Evolutionary conservation across 2,113 vertebrate species (phyloP).

Genomic region (Pituophis catenifer): DNA sequence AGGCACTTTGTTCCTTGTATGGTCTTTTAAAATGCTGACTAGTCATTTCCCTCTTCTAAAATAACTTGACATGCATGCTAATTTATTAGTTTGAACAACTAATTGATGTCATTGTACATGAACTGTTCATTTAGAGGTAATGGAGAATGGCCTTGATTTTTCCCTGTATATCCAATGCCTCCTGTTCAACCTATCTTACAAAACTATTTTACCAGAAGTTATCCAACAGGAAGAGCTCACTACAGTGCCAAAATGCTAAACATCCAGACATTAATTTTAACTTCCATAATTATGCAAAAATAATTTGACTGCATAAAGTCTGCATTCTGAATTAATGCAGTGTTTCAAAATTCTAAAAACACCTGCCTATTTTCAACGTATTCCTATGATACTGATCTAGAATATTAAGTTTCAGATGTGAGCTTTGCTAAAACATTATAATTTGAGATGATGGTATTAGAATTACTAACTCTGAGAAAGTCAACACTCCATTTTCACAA

Average conservation of each 20-base stretch:
- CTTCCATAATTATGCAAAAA: conserved; percentile 13
- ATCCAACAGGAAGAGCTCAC: neutral
- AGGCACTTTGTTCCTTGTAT: neutral
- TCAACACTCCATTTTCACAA: neutral
- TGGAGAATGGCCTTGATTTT: neutral
- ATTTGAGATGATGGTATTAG: neutral
- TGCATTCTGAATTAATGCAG: neutral
- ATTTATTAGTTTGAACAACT: neutral
- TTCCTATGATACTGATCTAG: neutral
- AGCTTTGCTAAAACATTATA: neutral
- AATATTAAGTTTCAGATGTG: conserved; percentile 1
- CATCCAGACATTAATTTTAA: neutral
- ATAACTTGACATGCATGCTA: neutral
- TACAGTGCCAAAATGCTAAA: neutral
- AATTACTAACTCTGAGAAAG: neutral
- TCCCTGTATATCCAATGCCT: neutral
- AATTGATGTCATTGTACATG: neutral
- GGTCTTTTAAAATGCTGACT: neutral
- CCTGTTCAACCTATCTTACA: neutral
- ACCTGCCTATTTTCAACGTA: neutral
- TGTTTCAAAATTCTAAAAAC: conserved; percentile 14
- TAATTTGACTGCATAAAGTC: neutral
- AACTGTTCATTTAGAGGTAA: neutral
- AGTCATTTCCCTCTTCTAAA: neutral
- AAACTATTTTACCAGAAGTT: neutral